Percentiles rank a stretch among this genome's conserved stretches.
Conservation (phyloP, 2,888 invertebrate genomes). For the Dasypogon diadema region DNA sequence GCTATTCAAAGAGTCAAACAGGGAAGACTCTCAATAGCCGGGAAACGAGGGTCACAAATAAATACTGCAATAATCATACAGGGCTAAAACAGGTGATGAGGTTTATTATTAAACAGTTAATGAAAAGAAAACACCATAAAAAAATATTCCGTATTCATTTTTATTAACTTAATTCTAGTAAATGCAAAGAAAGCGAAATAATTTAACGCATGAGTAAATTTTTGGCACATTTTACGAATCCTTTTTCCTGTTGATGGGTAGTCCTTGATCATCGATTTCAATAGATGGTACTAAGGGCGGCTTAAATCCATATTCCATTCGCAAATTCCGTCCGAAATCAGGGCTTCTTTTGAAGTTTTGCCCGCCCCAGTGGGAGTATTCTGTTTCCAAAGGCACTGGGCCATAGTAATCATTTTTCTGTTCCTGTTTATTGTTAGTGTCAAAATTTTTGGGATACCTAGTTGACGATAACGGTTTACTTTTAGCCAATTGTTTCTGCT, state of each 20-base stretch:
- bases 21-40: too few species aligned
- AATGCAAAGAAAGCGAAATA: constrained; percentile 32
- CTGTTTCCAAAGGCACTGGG: constrained; percentile 68
- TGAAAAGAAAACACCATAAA: too few species aligned
- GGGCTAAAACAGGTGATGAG: too few species aligned
- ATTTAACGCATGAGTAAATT: constrained; percentile 9
- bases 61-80: too few species aligned
- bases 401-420: constrained; percentile 68
- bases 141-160: not conserved
- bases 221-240: constrained; percentile 22
- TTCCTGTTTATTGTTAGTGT: constrained; percentile 55
- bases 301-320: constrained; percentile 85
- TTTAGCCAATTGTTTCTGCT: not conserved
- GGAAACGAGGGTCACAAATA: too few species aligned
- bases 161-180: constrained; percentile 7
- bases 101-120: too few species aligned
- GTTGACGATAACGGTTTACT: not conserved
- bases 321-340: constrained; percentile 74
- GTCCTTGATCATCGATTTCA: constrained; percentile 81
- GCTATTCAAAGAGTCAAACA: too few species aligned
- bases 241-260: constrained; percentile 70
- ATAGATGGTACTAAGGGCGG: constrained; percentile 85
- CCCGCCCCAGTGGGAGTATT: constrained; percentile 62
- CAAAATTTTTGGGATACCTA: not conserved
- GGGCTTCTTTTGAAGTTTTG: constrained; percentile 70